These are phyloP conservation scores for Parnassius mnemosyne DNA, from an alignment of 2,888 invertebrate genomes.

Conservation along the genomic window DNA sequence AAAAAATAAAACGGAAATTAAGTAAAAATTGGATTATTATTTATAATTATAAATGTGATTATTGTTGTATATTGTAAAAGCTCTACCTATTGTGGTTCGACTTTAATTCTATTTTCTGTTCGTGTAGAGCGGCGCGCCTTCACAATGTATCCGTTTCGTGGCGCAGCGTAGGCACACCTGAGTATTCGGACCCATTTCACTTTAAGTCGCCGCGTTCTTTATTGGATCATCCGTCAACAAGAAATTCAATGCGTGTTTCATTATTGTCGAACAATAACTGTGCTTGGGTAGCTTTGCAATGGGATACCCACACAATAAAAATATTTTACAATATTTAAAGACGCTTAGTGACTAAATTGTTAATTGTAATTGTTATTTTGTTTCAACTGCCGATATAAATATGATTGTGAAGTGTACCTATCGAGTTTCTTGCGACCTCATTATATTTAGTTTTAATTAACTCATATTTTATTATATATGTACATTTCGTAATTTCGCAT, in stretches of 20 bases:
- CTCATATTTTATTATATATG: no score
- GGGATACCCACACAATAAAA: constrained; percentile 16
- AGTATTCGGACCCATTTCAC: constrained; percentile 65
- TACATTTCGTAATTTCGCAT: no score
- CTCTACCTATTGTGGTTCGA: constrained; percentile 64
- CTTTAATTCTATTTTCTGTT: constrained; percentile 68
- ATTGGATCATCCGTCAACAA: constrained; percentile 44
- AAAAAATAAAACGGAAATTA: no score
- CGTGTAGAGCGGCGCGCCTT: constrained; percentile 45
- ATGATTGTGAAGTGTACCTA: no score
- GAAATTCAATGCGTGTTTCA: constrained; percentile 36
- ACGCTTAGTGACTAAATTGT: no score
- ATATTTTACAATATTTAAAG: no score
- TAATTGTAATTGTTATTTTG: no score
- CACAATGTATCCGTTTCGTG: constrained; percentile 55
- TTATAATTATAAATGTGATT: constrained; percentile 31
- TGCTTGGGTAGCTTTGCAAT: constrained; percentile 20
- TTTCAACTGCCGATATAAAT: no score
- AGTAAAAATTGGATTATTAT: constrained; percentile 41
- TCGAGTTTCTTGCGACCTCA: no score
- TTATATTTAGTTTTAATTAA: no score
- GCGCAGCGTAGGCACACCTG: constrained; percentile 55
- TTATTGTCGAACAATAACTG: constrained; percentile 17
- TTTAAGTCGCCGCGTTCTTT: constrained; percentile 60
- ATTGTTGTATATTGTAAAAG: constrained; percentile 60